phyloP scores from a whole-genome alignment of 2,888 invertebrate genomes.

The Harpalus rubripes region DNA sequence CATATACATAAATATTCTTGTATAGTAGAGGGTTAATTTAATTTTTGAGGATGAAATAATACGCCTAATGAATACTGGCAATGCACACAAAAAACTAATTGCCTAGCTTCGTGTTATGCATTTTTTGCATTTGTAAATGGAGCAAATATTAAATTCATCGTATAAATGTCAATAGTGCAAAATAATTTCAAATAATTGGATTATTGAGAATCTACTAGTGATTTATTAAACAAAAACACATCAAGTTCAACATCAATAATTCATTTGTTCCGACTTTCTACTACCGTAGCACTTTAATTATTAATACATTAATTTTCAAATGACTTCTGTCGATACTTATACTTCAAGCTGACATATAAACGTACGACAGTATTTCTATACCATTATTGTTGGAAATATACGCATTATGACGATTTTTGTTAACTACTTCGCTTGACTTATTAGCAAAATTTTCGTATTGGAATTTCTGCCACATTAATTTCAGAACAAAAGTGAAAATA shows the following conservation, averaged over 20 bases:
- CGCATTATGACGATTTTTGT: background rate
- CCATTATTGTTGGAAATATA: background rate
- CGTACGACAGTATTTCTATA: background rate
- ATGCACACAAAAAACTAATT: background rate
- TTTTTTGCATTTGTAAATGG: background rate
- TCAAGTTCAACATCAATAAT: conserved; percentile 13
- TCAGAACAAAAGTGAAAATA: too few relatives aligned
- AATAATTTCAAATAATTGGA: conserved; percentile 13
- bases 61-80: too few relatives aligned
- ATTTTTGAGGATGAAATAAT: too few relatives aligned
- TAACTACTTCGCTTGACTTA: too few relatives aligned
- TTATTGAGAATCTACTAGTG: background rate
- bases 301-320: conserved; percentile 25
- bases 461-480: too few relatives aligned
- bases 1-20: too few relatives aligned
- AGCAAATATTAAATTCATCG: background rate
- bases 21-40: too few relatives aligned
- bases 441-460: too few relatives aligned
- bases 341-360: background rate
- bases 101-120: background rate
- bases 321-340: background rate
- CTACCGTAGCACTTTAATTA: background rate
- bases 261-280: conserved; percentile 25
- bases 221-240: conserved; percentile 24
- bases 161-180: background rate